phyloP scores from a whole-genome alignment of 2,113 vertebrate species.

The Stictonetta naevosa region DNA sequence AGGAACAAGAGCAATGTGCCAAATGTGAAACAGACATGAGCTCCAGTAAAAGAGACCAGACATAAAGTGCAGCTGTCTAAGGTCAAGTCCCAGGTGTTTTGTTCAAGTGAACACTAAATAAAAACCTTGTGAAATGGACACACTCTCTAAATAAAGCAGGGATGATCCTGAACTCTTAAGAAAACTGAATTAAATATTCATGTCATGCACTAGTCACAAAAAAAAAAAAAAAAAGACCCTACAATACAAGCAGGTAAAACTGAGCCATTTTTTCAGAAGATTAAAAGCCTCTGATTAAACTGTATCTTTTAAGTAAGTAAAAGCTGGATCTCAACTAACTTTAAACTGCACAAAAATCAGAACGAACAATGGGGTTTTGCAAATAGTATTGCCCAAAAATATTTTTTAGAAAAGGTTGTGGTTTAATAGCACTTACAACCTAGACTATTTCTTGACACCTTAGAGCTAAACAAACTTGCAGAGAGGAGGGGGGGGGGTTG shows the following conservation, averaged over 20 bases:
- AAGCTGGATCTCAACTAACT: not conserved
- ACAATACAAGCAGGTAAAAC: not conserved
- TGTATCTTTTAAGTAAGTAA: not conserved
- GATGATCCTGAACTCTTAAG: not conserved
- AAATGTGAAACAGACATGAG: not conserved
- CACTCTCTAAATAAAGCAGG: not conserved
- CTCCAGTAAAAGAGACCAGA: not conserved
- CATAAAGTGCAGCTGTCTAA: not conserved
- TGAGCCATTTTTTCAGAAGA: not conserved
- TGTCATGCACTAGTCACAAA: not conserved
- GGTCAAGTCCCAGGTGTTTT: not conserved
- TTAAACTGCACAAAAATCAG: not conserved
- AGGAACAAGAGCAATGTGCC: not conserved
- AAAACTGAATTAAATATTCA: not conserved
- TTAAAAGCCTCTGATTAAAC: not conserved
- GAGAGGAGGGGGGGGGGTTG: not conserved
- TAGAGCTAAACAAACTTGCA: not conserved
- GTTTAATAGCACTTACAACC: not conserved
- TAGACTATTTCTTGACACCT: not conserved
- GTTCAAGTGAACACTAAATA: not conserved
- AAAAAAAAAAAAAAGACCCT: fast-evolving
- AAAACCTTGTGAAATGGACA: not conserved
- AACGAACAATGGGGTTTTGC: not conserved
- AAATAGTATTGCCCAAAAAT: not conserved
- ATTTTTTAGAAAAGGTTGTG: not conserved